phyloP scores from a whole-genome alignment of 2,888 invertebrate species.

The Ptychoptera albimana region DNA sequence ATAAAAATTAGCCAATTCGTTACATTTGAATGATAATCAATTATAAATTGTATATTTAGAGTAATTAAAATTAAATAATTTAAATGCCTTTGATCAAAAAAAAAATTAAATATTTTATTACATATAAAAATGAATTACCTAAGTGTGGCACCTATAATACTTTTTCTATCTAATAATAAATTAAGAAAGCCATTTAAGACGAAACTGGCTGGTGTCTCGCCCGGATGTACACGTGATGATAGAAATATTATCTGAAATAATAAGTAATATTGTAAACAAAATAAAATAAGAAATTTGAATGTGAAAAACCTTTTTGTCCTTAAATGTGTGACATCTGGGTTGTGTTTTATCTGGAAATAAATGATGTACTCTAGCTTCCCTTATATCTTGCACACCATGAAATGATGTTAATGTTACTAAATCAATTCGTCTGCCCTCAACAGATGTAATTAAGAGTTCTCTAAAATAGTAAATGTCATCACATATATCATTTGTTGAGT shows the following conservation, averaged over 20 bases:
- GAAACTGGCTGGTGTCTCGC: constrained; percentile 81
- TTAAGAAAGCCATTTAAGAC: constrained; percentile 80
- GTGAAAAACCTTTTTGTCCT: constrained; percentile 56
- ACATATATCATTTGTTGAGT: constrained; percentile 4
- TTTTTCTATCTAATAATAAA: constrained; percentile 55
- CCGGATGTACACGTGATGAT: constrained; percentile 82
- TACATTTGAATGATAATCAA: too few species aligned
- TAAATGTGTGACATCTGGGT: constrained; percentile 57
- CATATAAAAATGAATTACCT: constrained; percentile 23
- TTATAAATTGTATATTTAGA: too few species aligned
- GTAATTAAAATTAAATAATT: too few species aligned
- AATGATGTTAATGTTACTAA: constrained; percentile 69
- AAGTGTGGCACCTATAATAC: constrained; percentile 55
- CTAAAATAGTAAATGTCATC: constrained; percentile 74
- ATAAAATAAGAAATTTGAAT: not conserved
- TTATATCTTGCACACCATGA: constrained; percentile 53
- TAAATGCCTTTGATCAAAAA: too few species aligned
- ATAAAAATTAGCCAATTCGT: too few species aligned
- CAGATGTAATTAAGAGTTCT: constrained; percentile 61
- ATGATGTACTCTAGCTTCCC: constrained; percentile 53
- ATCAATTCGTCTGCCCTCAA: constrained; percentile 65
- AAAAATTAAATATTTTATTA: not conserved
- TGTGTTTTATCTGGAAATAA: constrained; percentile 53
- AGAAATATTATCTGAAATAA: constrained; percentile 55
- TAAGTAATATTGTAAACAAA: constrained; percentile 4